A percentile compares a stretch with the other conserved stretches of the same genome.
phyloP scores from a whole-genome alignment of 92 coral and sea anemone genomes.

The Siderastrea radians region DNA sequence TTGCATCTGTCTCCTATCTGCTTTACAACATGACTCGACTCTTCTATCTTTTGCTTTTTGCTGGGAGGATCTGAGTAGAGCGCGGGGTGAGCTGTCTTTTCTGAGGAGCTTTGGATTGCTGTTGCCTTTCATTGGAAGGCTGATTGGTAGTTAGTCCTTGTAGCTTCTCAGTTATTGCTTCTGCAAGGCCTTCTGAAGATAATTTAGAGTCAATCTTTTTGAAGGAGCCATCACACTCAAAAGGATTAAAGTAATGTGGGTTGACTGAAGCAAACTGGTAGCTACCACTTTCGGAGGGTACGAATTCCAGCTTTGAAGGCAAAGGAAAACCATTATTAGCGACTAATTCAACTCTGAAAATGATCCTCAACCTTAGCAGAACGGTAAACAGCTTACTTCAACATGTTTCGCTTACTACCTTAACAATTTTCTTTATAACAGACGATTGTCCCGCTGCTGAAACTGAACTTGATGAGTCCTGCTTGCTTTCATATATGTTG shows the following conservation, averaged over 20 bases:
- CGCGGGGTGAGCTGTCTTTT: slow-evolving; percentile 22
- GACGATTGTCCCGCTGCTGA: no score
- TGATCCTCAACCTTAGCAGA: no score
- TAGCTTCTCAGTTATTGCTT: background rate
- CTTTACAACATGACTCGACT: slow-evolving; percentile 19
- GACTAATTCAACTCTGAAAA: no score
- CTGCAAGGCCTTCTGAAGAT: slow-evolving; percentile 30
- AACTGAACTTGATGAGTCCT: no score
- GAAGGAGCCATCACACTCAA: slow-evolving; percentile 37
- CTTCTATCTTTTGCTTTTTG: slow-evolving; percentile 27
- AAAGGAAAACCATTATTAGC: no score
- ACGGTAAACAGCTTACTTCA: no score
- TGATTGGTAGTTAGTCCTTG: background rate
- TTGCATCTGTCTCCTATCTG: slow-evolving; percentile 22
- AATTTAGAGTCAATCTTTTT: background rate
- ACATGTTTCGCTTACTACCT: no score
- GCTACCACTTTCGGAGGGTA: slow-evolving; percentile 9
- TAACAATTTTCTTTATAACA: no score
- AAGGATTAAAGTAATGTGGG: slow-evolving; percentile 32
- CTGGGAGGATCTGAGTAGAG: background rate
- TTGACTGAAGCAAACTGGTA: slow-evolving; percentile 3
- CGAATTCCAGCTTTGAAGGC: slow-evolving; percentile 9
- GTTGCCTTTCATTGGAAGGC: background rate
- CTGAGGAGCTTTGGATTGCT: slow-evolving; percentile 5
- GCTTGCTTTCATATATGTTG: background rate